Evolutionary conservation across 2,888 invertebrate genomes (phyloP).

Genomic region (Glyphotaelius pellucidus): DNA sequence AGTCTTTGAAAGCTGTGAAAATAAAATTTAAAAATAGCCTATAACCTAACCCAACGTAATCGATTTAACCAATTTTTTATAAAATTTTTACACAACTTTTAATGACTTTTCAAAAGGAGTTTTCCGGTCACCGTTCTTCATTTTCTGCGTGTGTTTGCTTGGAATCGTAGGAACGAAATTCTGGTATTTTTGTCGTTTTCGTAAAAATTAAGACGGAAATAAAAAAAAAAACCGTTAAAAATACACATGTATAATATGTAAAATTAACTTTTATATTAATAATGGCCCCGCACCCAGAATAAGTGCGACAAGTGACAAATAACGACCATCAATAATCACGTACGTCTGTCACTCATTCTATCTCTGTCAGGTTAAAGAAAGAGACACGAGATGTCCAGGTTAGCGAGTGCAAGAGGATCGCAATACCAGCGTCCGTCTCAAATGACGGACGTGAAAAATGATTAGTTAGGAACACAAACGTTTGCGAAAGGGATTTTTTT

Average conservation of each 20-base stretch:
- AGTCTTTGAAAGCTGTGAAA: too few species aligned
- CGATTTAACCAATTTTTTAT: too few species aligned
- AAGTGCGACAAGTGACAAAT: constrained; percentile 64
- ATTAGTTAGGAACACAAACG: constrained; percentile 49
- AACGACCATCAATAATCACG: constrained; percentile 63
- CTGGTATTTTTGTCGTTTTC: background rate
- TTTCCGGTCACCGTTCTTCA: too few species aligned
- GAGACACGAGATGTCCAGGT: background rate
- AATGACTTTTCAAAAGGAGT: too few species aligned
- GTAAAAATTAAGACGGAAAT: too few species aligned
- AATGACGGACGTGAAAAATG: constrained; percentile 42
- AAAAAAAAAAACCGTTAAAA: background rate
- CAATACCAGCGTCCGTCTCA: background rate
- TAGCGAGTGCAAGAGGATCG: background rate
- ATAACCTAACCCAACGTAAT: too few species aligned
- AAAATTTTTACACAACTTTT: too few species aligned
- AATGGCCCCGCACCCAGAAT: constrained; percentile 31
- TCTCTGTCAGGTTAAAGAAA: constrained; percentile 51
- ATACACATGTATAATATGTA: background rate
- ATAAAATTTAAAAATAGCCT: too few species aligned
- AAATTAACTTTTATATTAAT: background rate
- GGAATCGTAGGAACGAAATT: background rate
- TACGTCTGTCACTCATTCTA: constrained; percentile 59
- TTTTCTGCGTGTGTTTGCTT: background rate
- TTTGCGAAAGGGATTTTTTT: constrained; percentile 57